These are phyloP conservation scores for Cephus runcator DNA, from an alignment of 2,888 invertebrate genomes.

Conservation along the genomic window DNA sequence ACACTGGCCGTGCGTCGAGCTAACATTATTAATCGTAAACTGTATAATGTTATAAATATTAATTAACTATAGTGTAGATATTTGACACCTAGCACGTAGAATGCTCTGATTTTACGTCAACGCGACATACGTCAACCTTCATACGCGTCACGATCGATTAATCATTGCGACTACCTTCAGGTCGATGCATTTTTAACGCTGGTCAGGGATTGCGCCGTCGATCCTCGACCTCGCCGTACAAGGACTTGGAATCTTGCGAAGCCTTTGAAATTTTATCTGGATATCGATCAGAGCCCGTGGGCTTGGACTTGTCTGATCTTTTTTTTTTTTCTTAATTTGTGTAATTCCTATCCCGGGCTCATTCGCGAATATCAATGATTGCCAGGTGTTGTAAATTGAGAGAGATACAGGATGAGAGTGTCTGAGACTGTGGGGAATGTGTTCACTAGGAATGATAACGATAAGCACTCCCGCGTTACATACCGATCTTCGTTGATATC, in stretches of 20 bases:
- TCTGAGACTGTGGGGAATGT: neutral
- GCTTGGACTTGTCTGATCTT: neutral
- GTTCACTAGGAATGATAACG: neutral
- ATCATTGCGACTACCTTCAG: neutral
- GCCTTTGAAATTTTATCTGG: neutral
- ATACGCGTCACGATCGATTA: neutral
- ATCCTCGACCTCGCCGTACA: neutral
- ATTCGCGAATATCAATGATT: neutral
- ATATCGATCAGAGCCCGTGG: neutral
- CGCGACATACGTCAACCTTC: neutral
- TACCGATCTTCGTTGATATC: neutral
- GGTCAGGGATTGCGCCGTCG: neutral
- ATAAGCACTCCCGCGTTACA: neutral
- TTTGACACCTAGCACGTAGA: constrained; percentile 30
- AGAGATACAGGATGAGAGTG: neutral
- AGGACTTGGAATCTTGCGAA: too few relatives aligned
- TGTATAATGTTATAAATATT: constrained; percentile 20
- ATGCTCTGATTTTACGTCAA: constrained; percentile 28
- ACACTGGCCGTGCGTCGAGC: constrained; percentile 14
- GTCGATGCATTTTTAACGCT: neutral
- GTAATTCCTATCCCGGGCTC: neutral
- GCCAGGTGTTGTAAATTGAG: neutral
- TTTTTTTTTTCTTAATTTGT: neutral
- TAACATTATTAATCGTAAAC: constrained; percentile 12
- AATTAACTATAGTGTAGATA: constrained; percentile 15